Evolutionary conservation across 2,888 invertebrate genomes (phyloP).

Genomic region (Hirudinaria manillensis): DNA sequence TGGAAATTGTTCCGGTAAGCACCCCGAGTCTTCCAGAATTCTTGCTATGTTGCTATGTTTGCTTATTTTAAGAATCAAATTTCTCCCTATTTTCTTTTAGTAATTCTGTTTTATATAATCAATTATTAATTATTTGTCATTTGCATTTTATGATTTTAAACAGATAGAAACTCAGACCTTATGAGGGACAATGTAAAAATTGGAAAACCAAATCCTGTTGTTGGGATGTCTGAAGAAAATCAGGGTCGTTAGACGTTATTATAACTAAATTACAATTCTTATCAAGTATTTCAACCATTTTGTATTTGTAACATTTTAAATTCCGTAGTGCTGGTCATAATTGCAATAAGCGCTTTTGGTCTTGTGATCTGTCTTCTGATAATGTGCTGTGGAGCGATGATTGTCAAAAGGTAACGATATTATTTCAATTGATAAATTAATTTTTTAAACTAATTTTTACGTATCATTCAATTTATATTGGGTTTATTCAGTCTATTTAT

Average conservation of each 20-base stretch:
- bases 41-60: not conserved
- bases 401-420: not conserved
- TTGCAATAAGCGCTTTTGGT: not conserved
- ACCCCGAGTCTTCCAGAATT: not conserved
- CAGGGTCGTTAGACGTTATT: not conserved
- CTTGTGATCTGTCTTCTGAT: not conserved
- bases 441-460: not conserved
- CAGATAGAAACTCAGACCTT: not conserved
- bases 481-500: not conserved
- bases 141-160: not conserved
- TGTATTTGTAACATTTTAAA: not conserved
- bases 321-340: not conserved
- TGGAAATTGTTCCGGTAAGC: conserved; percentile 32
- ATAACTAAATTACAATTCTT: not conserved
- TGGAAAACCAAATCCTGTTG: not conserved
- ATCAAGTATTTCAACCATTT: not conserved
- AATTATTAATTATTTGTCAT: not conserved
- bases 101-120: not conserved
- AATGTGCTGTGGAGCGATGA: conserved; percentile 12
- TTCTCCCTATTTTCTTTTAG: no score
- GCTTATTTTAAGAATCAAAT: not conserved
- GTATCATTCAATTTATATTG: no score
- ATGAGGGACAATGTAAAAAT: not conserved
- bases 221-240: conserved; percentile 4
- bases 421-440: not conserved